Evolutionary conservation across 2,797 vertebrate species (phyloP).

Genomic region (Lerista edwardsae): DNA sequence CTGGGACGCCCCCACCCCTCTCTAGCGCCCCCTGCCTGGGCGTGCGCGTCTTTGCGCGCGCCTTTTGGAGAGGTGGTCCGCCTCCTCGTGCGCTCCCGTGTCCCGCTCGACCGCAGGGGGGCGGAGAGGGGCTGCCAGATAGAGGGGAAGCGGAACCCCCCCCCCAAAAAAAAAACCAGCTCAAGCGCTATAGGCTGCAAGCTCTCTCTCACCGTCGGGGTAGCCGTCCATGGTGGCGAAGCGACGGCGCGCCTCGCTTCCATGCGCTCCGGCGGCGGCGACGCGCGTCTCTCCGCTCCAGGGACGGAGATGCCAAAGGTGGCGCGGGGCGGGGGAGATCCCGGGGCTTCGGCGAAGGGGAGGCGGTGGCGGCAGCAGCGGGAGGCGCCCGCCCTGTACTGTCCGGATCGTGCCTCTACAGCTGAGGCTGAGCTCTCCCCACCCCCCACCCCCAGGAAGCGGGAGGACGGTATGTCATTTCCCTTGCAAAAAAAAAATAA

Average conservation of each 20-base stretch:
- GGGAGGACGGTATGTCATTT: constrained; percentile 21
- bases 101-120: background rate
- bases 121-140: too few relatives aligned
- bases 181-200: too few relatives aligned
- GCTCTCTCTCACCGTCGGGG: constrained; percentile 8
- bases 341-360: background rate
- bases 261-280: background rate
- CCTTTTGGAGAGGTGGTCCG: background rate
- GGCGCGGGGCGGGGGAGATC: too few relatives aligned
- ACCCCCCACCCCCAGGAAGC: constrained; percentile 35
- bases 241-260: background rate
- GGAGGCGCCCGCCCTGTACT: background rate
- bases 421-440: constrained; percentile 7
- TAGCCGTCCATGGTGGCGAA: constrained; percentile 1
- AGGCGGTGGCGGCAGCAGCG: background rate
- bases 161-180: too few relatives aligned
- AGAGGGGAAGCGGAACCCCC: too few relatives aligned
- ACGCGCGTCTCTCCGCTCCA: background rate
- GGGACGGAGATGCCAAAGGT: background rate
- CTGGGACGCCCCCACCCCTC: background rate
- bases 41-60: too few relatives aligned
- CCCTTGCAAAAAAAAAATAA: background rate
- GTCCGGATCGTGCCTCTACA: background rate
- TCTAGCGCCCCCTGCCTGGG: background rate
- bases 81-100: background rate